Evolutionary conservation across 2,888 invertebrate species (phyloP), one percentile per base, ranked within the genome.

Genomic region (Pemphredon lugubris): DNA sequence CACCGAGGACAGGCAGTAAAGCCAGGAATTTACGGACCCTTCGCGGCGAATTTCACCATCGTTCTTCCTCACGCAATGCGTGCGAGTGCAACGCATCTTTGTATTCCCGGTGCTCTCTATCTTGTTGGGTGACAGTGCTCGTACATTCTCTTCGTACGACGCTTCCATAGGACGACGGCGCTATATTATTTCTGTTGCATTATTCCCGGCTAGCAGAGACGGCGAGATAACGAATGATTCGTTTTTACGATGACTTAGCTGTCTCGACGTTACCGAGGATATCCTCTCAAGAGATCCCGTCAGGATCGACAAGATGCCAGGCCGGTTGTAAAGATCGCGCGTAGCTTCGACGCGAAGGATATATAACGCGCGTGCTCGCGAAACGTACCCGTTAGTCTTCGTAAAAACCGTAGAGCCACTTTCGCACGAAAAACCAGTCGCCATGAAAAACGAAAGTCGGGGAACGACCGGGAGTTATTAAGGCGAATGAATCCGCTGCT

Each of bases 1-100:
- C 74, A 61, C 74, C 60, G 72, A 72, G 73, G 75, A 77, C 77
- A 75, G 73, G 69, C 75, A 67, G 72, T 74, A 77, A 79, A 77
- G 75, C 9, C 65, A 48, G 68, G 71, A 76, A 78, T 75, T 69
- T 77, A 69, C 73, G 51, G 61, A 65, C 66, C 64, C 70, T 65
- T 30, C 59, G 23, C 48, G 40, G 51, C 34, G 68, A 66, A 77
- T 71, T 73, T 73, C 70, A 54, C 65, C 64, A 60, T 77, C 68
- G 63, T 68, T 70, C 65, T 67, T 57, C 72, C 61, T 66, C 73
- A 68, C 72, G 67, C 65, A 53, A 42, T 60, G 60, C 67, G 67
- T 65, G 60, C 67, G 51, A 45, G 55, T 55, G 26, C 4, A 40
- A 40, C 34, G 55, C 60, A 51, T 57, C 59, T 60, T 60, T 63